phyloP scores from a whole-genome alignment of 2,888 invertebrate species.

The Drosophila fungiperda region DNA sequence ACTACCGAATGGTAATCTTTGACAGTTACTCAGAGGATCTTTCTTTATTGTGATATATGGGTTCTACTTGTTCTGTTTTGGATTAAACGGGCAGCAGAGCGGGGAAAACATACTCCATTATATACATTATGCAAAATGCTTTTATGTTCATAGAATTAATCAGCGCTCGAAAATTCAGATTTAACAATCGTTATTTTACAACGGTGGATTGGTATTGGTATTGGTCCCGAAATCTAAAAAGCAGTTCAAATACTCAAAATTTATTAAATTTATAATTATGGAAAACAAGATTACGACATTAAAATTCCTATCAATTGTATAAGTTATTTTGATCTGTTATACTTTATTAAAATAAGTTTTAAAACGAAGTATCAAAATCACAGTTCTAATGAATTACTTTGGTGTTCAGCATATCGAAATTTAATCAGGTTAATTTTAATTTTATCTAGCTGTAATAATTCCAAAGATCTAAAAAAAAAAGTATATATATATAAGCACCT shows the following conservation, averaged over 20 bases:
- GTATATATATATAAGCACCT: neutral
- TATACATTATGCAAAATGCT: neutral
- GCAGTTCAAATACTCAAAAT: neutral
- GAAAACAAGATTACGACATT: neutral
- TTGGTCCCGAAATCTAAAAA: neutral
- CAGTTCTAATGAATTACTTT: neutral
- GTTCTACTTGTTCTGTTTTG: neutral
- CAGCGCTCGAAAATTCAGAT: neutral
- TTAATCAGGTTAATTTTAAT: neutral
- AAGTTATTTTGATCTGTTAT: neutral
- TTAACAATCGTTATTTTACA: neutral
- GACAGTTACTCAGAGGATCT: conserved; percentile 60
- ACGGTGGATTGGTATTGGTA: neutral
- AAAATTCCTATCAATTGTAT: neutral
- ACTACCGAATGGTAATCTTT: conserved; percentile 72
- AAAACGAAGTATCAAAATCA: neutral
- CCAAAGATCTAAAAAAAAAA: too few relatives aligned
- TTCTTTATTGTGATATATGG: conserved; percentile 73
- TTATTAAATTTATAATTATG: neutral
- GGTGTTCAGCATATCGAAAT: neutral
- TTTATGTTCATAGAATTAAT: neutral
- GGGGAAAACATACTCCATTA: neutral
- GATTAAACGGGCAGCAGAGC: neutral
- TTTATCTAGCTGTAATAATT: neutral
- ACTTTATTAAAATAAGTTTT: too few relatives aligned